phyloP scores from a whole-genome alignment of 2,888 invertebrate species.

The Cataglyphis livida region DNA sequence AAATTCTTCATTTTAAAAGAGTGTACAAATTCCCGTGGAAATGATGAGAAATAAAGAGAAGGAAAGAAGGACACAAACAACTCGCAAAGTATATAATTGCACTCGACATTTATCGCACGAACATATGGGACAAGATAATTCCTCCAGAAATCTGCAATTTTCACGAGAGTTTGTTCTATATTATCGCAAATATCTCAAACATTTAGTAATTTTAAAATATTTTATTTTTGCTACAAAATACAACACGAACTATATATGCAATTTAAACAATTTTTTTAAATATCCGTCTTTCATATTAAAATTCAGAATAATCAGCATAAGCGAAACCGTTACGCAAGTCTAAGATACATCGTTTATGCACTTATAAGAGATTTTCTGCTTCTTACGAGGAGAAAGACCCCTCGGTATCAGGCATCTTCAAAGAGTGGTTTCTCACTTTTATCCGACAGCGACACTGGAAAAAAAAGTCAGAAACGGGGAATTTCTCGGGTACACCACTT shows the following conservation, averaged over 20 bases:
- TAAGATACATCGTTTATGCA: not conserved
- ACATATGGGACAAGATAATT: conserved; percentile 10
- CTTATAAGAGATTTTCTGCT: not conserved
- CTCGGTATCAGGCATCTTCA: not conserved
- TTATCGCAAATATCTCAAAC: conserved; percentile 3
- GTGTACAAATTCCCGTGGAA: not conserved
- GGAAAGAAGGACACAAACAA: not conserved
- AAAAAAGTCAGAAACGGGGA: conserved; percentile 13
- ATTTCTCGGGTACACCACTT: conserved; percentile 16
- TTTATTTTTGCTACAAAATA: not conserved
- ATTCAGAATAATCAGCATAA: not conserved
- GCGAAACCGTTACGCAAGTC: not conserved
- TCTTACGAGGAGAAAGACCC: not conserved
- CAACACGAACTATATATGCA: not conserved
- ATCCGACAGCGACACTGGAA: conserved; percentile 4
- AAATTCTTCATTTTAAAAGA: not conserved
- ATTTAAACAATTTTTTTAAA: conserved; percentile 23
- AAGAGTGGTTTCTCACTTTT: not conserved
- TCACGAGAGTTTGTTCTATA: conserved; percentile 10
- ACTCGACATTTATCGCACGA: not conserved
- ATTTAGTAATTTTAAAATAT: not conserved
- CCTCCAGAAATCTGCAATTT: not conserved
- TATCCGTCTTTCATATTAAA: not conserved
- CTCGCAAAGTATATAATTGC: conserved; percentile 1
- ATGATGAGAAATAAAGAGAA: not conserved